Conservation (phyloP, 2,888 invertebrate genomes). For the Hipparchia sbordonii region DNA sequence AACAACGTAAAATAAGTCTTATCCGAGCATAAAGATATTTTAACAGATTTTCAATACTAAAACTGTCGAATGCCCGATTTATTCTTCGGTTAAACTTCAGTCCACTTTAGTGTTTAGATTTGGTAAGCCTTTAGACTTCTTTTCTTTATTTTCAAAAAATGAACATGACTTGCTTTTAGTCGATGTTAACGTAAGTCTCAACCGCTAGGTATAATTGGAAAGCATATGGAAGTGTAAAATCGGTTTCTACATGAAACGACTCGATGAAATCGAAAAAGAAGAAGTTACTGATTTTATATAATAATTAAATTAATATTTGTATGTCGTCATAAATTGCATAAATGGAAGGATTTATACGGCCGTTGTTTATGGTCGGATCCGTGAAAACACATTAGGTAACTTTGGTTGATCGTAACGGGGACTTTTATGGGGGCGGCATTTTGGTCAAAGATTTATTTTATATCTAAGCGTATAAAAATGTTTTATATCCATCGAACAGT, state of each 20-base stretch:
- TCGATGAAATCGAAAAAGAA: neutral
- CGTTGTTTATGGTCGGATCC: constrained; percentile 35
- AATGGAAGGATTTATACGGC: constrained; percentile 36
- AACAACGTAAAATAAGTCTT: neutral
- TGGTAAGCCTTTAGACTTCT: no score
- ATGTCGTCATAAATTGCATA: constrained; percentile 49
- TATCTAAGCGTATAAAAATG: constrained; percentile 28
- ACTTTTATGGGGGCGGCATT: constrained; percentile 35
- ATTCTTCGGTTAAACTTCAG: no score
- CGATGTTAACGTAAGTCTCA: no score
- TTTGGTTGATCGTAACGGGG: constrained; percentile 34
- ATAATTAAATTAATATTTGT: constrained; percentile 11
- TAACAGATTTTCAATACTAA: no score
- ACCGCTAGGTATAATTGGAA: no score
- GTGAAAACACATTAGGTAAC: constrained; percentile 38
- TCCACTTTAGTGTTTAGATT: neutral
- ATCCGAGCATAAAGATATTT: no score
- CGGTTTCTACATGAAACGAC: no score
- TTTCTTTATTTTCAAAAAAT: no score
- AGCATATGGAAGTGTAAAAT: no score
- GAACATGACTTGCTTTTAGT: no score
- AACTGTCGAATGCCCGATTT: no score
- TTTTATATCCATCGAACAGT: constrained; percentile 28
- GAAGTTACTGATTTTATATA: neutral
- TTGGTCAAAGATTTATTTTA: constrained; percentile 37